phyloP scores from a whole-genome alignment of 2,113 vertebrate genomes.

The Phaethon lepturus region DNA sequence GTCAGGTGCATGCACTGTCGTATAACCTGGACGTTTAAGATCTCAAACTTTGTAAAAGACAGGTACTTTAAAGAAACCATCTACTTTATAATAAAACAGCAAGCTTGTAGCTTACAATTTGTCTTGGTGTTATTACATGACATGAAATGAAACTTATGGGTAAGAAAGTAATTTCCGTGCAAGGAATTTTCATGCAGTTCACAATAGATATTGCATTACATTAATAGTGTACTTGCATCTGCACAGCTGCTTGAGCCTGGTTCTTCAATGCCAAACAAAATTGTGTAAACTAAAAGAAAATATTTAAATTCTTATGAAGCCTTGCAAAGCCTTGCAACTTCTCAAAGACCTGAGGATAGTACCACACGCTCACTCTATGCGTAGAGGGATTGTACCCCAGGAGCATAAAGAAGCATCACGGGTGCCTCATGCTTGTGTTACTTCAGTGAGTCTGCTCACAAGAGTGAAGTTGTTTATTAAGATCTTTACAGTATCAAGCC shows the following conservation, averaged over 20 bases:
- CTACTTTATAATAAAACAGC: neutral
- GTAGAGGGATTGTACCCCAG: neutral
- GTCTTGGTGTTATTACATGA: neutral
- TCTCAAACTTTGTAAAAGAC: neutral
- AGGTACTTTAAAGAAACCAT: neutral
- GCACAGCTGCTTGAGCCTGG: neutral
- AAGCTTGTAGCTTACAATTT: neutral
- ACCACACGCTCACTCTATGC: neutral
- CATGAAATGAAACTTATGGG: neutral
- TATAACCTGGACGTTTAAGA: neutral
- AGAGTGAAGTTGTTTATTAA: neutral
- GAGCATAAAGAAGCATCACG: neutral
- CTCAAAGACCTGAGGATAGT: neutral
- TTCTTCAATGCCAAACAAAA: neutral
- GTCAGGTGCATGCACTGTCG: neutral
- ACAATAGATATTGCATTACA: neutral
- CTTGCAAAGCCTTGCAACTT: neutral
- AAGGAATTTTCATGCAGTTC: neutral
- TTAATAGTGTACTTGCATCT: neutral
- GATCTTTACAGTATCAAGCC: neutral
- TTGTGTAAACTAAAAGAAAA: neutral
- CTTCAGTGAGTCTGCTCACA: neutral
- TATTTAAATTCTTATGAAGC: neutral
- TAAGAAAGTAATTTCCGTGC: neutral
- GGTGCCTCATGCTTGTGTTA: neutral